Evolutionary conservation across 2,888 invertebrate genomes (phyloP).

Genomic region (Leptura quadrifasciata): DNA sequence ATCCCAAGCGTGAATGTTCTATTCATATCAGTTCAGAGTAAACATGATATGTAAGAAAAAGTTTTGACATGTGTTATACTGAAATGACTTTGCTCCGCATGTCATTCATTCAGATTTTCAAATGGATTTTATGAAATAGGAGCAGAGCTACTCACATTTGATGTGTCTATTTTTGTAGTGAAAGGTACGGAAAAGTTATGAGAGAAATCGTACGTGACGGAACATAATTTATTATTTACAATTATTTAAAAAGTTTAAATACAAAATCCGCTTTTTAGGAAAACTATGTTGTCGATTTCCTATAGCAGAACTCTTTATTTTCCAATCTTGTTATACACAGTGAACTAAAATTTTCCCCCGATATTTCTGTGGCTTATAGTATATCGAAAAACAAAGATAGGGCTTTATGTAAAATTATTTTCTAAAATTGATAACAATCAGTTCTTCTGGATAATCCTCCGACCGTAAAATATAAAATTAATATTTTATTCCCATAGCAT

Average conservation of each 20-base stretch:
- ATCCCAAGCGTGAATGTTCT: conserved; percentile 54
- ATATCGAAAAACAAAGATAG: too few relatives aligned
- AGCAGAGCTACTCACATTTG: conserved; percentile 29
- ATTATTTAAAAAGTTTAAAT: neutral
- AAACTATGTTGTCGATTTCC: too few relatives aligned
- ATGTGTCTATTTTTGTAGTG: conserved; percentile 30
- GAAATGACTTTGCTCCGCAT: conserved; percentile 51
- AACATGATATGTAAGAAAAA: conserved; percentile 60
- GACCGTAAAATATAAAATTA: too few relatives aligned
- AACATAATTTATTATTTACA: neutral
- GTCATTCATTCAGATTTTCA: conserved; percentile 58
- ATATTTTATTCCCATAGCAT: too few relatives aligned
- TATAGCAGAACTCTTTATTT: too few relatives aligned
- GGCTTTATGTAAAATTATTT: too few relatives aligned
- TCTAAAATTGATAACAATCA: too few relatives aligned
- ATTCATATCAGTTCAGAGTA: conserved; percentile 59
- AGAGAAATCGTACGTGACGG: neutral
- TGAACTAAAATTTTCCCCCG: too few relatives aligned
- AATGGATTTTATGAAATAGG: conserved; percentile 58
- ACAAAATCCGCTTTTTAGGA: too few relatives aligned
- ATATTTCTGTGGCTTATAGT: too few relatives aligned
- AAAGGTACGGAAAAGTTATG: neutral
- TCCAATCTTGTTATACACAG: too few relatives aligned
- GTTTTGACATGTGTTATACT: conserved; percentile 59
- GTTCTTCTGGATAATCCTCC: too few relatives aligned